These are phyloP conservation scores for Therioaphis trifolii DNA, from an alignment of 2,888 invertebrate genomes.

Conservation along the genomic window DNA sequence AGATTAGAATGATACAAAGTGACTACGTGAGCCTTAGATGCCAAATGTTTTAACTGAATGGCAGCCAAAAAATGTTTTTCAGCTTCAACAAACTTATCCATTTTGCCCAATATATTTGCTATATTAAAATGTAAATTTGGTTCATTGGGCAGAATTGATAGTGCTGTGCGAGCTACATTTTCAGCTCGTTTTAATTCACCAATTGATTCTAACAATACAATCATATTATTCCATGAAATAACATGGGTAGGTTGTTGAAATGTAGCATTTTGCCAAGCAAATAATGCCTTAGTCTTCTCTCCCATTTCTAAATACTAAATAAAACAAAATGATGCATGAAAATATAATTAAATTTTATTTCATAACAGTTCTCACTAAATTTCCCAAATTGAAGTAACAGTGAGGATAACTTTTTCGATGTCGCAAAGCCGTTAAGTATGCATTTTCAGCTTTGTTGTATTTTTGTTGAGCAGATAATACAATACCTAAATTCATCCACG, in stretches of 20 bases:
- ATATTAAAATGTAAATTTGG: slow-evolving; percentile 85
- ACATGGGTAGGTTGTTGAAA: slow-evolving; percentile 80
- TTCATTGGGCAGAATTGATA: slow-evolving; percentile 79
- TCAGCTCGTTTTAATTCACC: slow-evolving; percentile 77
- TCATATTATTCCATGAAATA: slow-evolving; percentile 91
- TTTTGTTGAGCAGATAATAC: slow-evolving; percentile 82
- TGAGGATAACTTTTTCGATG: slow-evolving; percentile 87
- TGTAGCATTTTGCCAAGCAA: slow-evolving; percentile 86
- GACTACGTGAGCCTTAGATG: slow-evolving; percentile 69
- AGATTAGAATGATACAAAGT: slow-evolving; percentile 90
- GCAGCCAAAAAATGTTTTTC: slow-evolving; percentile 84
- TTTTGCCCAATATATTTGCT: slow-evolving; percentile 89
- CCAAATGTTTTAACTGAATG: slow-evolving; percentile 74
- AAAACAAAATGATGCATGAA: not conserved
- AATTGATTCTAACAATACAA: slow-evolving; percentile 74
- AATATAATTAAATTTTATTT: not conserved
- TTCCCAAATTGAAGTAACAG: slow-evolving; percentile 94
- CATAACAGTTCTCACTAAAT: slow-evolving; percentile 76
- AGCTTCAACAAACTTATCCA: slow-evolving; percentile 80
- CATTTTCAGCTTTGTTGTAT: slow-evolving; percentile 78
- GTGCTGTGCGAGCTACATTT: slow-evolving; percentile 77
- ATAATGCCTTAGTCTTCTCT: slow-evolving; percentile 79
- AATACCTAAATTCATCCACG: slow-evolving; percentile 99
- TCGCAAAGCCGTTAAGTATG: slow-evolving; percentile 83
- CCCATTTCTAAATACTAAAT: slow-evolving; percentile 82